Evolutionary conservation across 2,888 invertebrate species (phyloP), one percentile per base, ranked within the genome.

Genomic region (Mycalesis mineus): DNA sequence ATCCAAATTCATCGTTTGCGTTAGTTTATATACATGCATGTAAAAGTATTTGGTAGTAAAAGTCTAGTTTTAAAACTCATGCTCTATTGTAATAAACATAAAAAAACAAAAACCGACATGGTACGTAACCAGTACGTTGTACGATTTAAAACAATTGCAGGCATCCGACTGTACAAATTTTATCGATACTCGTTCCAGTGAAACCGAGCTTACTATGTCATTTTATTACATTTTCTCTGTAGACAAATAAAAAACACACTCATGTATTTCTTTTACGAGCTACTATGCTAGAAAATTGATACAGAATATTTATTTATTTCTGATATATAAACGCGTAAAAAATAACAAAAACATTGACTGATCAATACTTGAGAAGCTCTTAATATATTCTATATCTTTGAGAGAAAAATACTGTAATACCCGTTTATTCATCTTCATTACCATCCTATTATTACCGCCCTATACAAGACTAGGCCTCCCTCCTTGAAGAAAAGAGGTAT

Each of bases 1-100:
- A 22, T 22, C 2, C 22, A 22, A n/a, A n/a, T 22, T 22, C 5
- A 9, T 4, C 17, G 5, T 17, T 77, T 17, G 11, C 17, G 9
- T 11, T 8, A 9, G 11, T 9, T 22, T 17, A 41, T n/a, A 7
- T 4, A 41, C 17, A 14, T 3, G 6, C 13, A 13, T 37, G 11
- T 37, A 13, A n/a, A n/a, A 4, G 13, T 37, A n/a, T 4, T 37
- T 37, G 13, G 37, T 3, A 1, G 11, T 6, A n/a, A 4, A 22
- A 22, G 2, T 22, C 3, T 22, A 2, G 22, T 22, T 22, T 22
- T 22, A 22, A 22, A 22, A 22, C 22, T 22, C 22, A 22, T 22
- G 22, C 22, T 40, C n/a, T 7, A n/a, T 28, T 6, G 22, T 22
- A 42, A 28, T 45, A 29, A 45, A 45, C 14, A 28, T 44, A 31